These are phyloP conservation scores for Campylomormyrus numenius DNA, from an alignment of 2,113 vertebrate species.

Conservation along the genomic window DNA sequence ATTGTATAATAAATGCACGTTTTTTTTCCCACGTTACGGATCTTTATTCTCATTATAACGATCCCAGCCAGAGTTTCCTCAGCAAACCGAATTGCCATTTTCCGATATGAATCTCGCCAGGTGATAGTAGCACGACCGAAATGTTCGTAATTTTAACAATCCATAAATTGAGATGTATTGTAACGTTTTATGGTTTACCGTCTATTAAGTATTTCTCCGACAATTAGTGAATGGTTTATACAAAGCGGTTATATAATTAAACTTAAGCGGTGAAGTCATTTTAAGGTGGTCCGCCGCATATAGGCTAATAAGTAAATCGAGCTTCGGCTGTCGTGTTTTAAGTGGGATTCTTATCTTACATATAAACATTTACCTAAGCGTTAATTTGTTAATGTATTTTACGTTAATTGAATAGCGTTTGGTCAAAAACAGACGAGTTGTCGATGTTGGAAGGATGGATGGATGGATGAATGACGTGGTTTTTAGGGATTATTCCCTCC, in stretches of 20 bases:
- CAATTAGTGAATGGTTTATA: not conserved
- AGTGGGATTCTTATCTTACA: not conserved
- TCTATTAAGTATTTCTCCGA: not conserved
- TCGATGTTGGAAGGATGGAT: not conserved
- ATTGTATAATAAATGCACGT: not conserved
- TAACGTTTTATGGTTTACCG: not conserved
- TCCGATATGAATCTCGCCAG: not conserved
- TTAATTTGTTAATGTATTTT: not conserved
- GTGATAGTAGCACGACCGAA: not conserved
- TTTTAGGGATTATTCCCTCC: not conserved
- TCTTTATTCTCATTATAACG: not conserved
- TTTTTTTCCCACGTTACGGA: not conserved
- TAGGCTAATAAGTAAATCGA: not conserved
- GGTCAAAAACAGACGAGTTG: not conserved
- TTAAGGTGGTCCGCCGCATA: conserved; percentile 14
- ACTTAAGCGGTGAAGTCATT: conserved; percentile 16
- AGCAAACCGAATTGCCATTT: not conserved
- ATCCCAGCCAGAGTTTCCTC: not conserved
- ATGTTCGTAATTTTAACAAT: not conserved
- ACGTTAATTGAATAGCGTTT: not conserved
- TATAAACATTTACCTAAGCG: not conserved
- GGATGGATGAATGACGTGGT: conserved; percentile 22
- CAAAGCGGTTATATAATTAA: not conserved
- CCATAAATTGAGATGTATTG: not conserved
- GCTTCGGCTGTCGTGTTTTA: not conserved